Evolutionary conservation across 2,888 invertebrate species (phyloP), one percentile per base, ranked within the genome.

Genomic region (Drosophila ezoana): DNA sequence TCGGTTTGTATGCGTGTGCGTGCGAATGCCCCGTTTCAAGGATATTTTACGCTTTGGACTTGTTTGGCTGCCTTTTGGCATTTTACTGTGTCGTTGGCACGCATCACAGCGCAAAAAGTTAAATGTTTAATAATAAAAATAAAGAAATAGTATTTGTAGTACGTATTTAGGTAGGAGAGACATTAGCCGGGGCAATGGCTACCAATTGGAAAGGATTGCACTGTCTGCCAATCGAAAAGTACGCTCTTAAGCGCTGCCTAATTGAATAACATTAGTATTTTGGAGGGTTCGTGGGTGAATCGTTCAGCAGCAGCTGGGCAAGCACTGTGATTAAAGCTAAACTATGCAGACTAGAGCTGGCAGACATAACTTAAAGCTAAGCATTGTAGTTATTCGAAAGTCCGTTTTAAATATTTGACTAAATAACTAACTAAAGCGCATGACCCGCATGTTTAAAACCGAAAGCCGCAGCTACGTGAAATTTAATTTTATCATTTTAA

Each of bases 81-180:
- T 79, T 79, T 82, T 69, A 69, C 73, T 77, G 78, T 85, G 82
- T 82, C 82, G 64, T 79, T 83, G 82, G 80, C 81, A 83, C 78
- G 83, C 82, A 80, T 47, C 52, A 70, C 28, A 54, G 69, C 66
- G 71, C 76, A 64, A 58, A 76, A 79, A 79, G 68, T 81, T 75
- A 76, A 81, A 79, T 81, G 76, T 66, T 79, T 83, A 81, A 78
- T 80, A 83, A 76, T 66, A 74, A 76, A 73, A 67, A 62, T 8
- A 28, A 8, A 28, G 8, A 28, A 28, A 28, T 2, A 28, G 28
- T 8, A 28, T 8, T 28, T 28, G 4, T n/a, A 44, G 51, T 41
- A 28, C 35, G 38, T 37, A 56, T 41, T 28, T 61, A 65, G 47
- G 60, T 60, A 28, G 48, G 52, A 70, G 57, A 60, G 52, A 57